Base-by-base conservation (phyloP, 2,888 invertebrate species). In the Phyto melanocephala region DNA sequence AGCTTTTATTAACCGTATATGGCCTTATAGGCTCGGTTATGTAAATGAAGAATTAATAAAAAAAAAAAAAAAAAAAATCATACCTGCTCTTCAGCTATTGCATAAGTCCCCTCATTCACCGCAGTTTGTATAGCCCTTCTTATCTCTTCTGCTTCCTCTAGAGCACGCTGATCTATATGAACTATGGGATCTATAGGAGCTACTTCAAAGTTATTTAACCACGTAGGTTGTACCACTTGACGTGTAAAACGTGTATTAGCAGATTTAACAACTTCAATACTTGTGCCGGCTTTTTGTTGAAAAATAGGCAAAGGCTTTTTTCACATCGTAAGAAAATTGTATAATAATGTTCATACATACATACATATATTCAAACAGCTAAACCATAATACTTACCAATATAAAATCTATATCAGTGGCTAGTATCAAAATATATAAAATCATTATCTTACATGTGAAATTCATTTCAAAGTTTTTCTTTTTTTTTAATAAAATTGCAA, bases 141-240 rank as follows among this genome's bases (percentile, higher is more conserved):
- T 58, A 89, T 82, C 3, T 77, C 84, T 2, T 87, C 87, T 3
- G 86, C 82, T 2, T 89, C 89, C 28, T 82, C 60, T 0, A 90
- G 84, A 17, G 86, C 88, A 40, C 85, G 22, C 0, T 76, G 76
- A 2, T 86, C 87, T 0, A 88, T 86, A 7, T 52, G 75, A 33
- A 90, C 89, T 10, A 75, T 75, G 5, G 50, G 77, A 71, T 86
- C 85, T 24, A 52, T 8, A 1, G 37, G 13, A 1, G 60, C 0
- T 8, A 54, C 17, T 13, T n/a, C 24, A 2, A n/a, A 24, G 4
- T 11, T 22, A 65, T 70, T 81, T 0, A 88, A 79, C 88, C 88
- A 88, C 6, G 68, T 81, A 4, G 89, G 88, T 15, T 87, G 86
- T 13, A 88, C 87, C 22, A 89, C 86, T 78, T 89, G 67, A 2